Evolutionary conservation across 2,888 invertebrate species (phyloP), one percentile per base, ranked within the genome.

Genomic region (Eupsilia transversa): DNA sequence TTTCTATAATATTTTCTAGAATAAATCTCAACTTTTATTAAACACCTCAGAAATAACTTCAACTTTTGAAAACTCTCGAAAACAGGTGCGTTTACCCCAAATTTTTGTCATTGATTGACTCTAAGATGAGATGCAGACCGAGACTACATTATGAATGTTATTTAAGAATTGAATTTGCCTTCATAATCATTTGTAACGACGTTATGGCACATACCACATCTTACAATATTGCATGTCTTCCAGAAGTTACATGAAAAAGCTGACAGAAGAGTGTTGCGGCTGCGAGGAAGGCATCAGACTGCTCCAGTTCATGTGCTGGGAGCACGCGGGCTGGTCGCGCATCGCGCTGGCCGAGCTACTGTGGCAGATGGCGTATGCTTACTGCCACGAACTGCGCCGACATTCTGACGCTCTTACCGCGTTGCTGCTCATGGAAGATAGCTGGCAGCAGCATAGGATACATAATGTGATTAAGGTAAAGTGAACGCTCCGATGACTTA

Each of bases 301-400:
- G 78, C 95, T 99, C 54, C 98, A 99, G 96, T 99, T 98, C 95
- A 98, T 99, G 93, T 98, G 99, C 91, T 99, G 99, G 99, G 99
- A 99, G 94, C 99, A 99, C 96, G 99, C 99, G 38, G 98, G 98
- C 86, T 99, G 99, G 95, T 99, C 99, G 46, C 98, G 98, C 82
- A 97, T 97, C 30, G 98, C 99, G 65, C 97, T 99, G 54, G 98
- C 98, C 61, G 99, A 99, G 96, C 96, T 99, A 60, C 96, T 99
- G 74, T 99, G 99, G 99, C 98, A 99, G 91, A 97, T 97, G 93
- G 98, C 98, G 54, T 98, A 98, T 93, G 98, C 99, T 4, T 99
- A 99, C 94, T 99, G 99, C 86, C 99, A 99, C 92, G 99, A 99
- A 94, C 97, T 99, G 92, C 97, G 99, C 64, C 98, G 99, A 85